Evolutionary conservation across 2,113 vertebrate genomes (phyloP), one percentile per base, ranked within the genome.

Genomic region (Megaceryle torquata): DNA sequence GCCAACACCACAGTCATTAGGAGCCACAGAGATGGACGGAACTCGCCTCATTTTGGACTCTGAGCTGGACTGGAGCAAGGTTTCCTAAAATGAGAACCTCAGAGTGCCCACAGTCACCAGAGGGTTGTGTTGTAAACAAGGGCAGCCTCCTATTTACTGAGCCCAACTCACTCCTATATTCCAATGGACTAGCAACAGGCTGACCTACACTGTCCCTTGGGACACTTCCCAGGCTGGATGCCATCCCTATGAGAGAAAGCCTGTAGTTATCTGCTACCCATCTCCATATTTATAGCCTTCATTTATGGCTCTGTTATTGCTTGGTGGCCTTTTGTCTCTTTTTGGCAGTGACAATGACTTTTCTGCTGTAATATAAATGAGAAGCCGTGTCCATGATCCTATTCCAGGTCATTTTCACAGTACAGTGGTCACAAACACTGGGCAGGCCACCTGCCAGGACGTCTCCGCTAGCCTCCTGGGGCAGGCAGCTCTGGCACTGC

Each of bases 391-490:
- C 86, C 78, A 31, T 14, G 75, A 26, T 57, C 20, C 6, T 41
- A 56, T 64, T 89, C 63, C 86, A 56, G 96, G 91, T 91, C 83
- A 86, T 74, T 83, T 61, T 95, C 86, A 95, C 78, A 91, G 86
- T 22, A 80, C 56, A 9, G 64, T 85, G 91, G 63, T 82, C 89
- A 89, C 2, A 60, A 79, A 79, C 83, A 86, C 59, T 64, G 61
- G 90, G 39, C 78, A 79, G 88, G 60, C 60, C 1, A 9, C 72
- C n/a, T 72, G 82, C 79, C 80, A 85, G 81, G n/a, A 24, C 5
- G 3, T n/a, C 53, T 25, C 57, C 3, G 8, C 72, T 6, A 5
- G 77, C 15, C 44, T 46, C 61, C 63, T 35, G 67, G 67, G 82
- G 16, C 76, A 71, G 63, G 80, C 80, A 91, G 67, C 70, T 90